A percentile compares a stretch with the other conserved stretches of the same genome.
Evolutionary conservation across 2,797 vertebrate species (phyloP).

Genomic region (Schizothorax lantsangensis): DNA sequence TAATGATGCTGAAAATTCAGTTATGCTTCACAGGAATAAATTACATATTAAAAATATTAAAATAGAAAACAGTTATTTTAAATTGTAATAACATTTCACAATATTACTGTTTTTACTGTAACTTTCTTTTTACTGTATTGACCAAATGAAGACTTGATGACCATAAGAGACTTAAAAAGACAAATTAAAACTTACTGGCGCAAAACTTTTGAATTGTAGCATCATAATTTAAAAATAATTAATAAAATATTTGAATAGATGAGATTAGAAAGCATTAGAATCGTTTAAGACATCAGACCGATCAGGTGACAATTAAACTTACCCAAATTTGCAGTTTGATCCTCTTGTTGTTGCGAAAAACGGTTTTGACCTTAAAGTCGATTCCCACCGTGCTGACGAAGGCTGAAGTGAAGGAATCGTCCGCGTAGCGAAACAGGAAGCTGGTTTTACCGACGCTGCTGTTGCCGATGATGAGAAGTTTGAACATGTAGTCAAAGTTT

Average conservation of each 20-base stretch:
- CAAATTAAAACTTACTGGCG: not conserved
- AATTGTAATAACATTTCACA: not conserved
- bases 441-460: slow-evolving; percentile 86
- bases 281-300: not conserved
- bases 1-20: not conserved
- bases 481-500: slow-evolving; percentile 88
- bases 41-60: not conserved
- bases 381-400: slow-evolving; percentile 86
- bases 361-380: slow-evolving; percentile 86
- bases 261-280: not conserved
- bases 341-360: slow-evolving; percentile 83
- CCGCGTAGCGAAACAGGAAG: slow-evolving; percentile 84
- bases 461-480: slow-evolving; percentile 83
- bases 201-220: not conserved
- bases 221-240: not conserved
- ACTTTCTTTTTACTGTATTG: too few relatives aligned
- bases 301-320: slow-evolving; percentile 58
- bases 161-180: not conserved
- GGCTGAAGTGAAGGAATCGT: slow-evolving; percentile 83
- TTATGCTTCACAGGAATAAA: not conserved
- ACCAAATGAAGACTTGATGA: not conserved
- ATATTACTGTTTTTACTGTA: not conserved
- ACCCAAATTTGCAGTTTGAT: slow-evolving; percentile 88
- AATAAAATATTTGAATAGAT: not conserved
- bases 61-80: not conserved